phyloP scores from a whole-genome alignment of 2,888 invertebrate genomes.

The Malthinus seriepunctatus region DNA sequence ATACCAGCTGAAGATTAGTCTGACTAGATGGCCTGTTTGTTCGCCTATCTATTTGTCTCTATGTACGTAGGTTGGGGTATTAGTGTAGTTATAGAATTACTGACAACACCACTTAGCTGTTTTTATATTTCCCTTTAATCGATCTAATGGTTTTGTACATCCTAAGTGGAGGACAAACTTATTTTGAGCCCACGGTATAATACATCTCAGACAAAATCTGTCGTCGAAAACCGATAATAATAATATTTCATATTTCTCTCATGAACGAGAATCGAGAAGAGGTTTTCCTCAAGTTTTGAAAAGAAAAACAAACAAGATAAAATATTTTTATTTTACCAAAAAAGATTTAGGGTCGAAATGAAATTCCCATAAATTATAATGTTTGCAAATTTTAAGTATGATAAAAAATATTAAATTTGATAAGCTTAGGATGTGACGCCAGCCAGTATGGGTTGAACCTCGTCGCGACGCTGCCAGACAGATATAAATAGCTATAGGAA shows the following conservation, averaged over 20 bases:
- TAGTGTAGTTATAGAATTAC: too few relatives aligned
- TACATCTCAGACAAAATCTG: background rate
- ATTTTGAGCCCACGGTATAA: background rate
- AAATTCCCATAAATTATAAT: background rate
- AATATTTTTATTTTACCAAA: too few relatives aligned
- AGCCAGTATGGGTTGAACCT: slow-evolving; percentile 34
- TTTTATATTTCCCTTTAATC: too few relatives aligned
- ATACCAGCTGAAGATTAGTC: too few relatives aligned
- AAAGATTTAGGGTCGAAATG: background rate
- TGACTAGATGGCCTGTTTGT: too few relatives aligned
- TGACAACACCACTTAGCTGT: too few relatives aligned
- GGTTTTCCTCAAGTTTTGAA: background rate
- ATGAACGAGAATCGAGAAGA: background rate
- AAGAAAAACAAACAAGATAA: too few relatives aligned
- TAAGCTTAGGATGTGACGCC: slow-evolving; percentile 24
- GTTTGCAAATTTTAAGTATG: slow-evolving; percentile 8
- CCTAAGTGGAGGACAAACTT: too few relatives aligned
- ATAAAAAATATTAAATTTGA: slow-evolving; percentile 33
- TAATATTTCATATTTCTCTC: background rate
- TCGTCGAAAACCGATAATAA: background rate
- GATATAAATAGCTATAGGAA: slow-evolving; percentile 44
- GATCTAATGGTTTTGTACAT: too few relatives aligned
- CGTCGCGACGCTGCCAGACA: slow-evolving; percentile 41
- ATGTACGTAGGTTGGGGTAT: too few relatives aligned
- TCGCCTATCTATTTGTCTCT: too few relatives aligned